These are phyloP conservation scores for Synaphobranchus kaupii DNA, from an alignment of 2,797 vertebrate species.

Conservation along the genomic window DNA sequence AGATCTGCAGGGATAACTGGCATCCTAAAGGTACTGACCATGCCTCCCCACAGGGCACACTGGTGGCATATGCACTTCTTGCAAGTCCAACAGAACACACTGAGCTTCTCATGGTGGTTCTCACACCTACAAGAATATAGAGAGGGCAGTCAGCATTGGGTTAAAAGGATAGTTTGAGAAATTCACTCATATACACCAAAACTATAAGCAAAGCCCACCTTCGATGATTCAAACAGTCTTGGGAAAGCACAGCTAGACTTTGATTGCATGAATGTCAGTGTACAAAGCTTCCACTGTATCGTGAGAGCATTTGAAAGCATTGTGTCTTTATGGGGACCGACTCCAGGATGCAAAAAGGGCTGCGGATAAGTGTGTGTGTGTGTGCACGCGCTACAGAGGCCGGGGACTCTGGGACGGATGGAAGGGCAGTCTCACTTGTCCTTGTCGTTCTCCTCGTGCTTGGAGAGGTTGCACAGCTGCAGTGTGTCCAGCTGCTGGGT, in stretches of 20 bases:
- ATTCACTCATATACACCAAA: constrained; percentile 1
- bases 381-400: not conserved
- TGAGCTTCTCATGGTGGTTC: constrained; percentile 97
- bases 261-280: not conserved
- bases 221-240: not conserved
- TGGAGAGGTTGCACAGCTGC: constrained; percentile 94
- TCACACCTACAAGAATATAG: constrained; percentile 82
- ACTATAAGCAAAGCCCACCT: not conserved
- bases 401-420: not conserved
- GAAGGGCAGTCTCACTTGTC: constrained; percentile 82
- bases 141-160: not conserved
- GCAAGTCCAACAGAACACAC: constrained; percentile 99
- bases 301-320: not conserved
- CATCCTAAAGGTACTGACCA: constrained; percentile 74
- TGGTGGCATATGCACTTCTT: constrained; percentile 99
- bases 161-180: not conserved
- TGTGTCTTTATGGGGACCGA: not conserved
- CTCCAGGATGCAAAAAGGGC: not conserved
- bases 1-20: not conserved
- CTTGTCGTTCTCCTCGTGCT: constrained; percentile 97
- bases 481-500: constrained; percentile 97
- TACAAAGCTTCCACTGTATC: not conserved
- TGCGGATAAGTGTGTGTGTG: not conserved
- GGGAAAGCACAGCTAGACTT: not conserved
- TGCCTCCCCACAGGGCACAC: constrained; percentile 98